Evolutionary conservation across 2,797 vertebrate species (phyloP), one percentile per base, ranked within the genome.

Genomic region (Tragopan temminckii): DNA sequence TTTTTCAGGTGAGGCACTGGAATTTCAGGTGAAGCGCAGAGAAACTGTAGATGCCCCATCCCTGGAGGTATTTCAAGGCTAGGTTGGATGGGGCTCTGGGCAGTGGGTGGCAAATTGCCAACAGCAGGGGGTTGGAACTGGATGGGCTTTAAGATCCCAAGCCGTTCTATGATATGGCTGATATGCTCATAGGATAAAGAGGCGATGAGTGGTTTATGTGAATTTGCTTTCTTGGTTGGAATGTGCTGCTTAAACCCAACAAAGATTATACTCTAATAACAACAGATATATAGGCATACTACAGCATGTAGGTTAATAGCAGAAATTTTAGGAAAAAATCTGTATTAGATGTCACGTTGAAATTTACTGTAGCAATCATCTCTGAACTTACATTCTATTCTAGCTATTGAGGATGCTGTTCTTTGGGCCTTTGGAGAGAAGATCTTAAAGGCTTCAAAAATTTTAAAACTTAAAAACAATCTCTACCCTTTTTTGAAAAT

Each of bases 281-380:
- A 71, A 64, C 40, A 58, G 19, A 92, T 75, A 40, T 17, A 83
- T 85, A 80, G 63, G 62, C 35, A 88, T 66, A 84, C 38, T 86
- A 38, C 78, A 81, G 40, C 27, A 93, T 45, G 43, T 89, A 68
- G 55, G 64, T 42, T 68, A 63, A 88, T 35, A 1, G 0, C 72
- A 89, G 89, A 68, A 92, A 93, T 92, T 95, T 89, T 90, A 87
- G 68, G 75, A n/a, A 89, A 77, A 79, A 85, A 87, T 57, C 84
- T 79, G 20, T 90, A 90, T 70, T 70, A 76, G 76, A 88, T 93
- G 78, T 90, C 90, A 87, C 1, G 1, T 40, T 96, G 81, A 42
- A 90, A 88, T 95, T 94, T 88, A 88, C 57, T 71, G 42, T 58
- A 88, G 75, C 38, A 90, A 61, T 89, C 72, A 82, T 61, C 42